Base-by-base conservation (phyloP, 2,888 invertebrate species). In the Tiphia femorata region DNA sequence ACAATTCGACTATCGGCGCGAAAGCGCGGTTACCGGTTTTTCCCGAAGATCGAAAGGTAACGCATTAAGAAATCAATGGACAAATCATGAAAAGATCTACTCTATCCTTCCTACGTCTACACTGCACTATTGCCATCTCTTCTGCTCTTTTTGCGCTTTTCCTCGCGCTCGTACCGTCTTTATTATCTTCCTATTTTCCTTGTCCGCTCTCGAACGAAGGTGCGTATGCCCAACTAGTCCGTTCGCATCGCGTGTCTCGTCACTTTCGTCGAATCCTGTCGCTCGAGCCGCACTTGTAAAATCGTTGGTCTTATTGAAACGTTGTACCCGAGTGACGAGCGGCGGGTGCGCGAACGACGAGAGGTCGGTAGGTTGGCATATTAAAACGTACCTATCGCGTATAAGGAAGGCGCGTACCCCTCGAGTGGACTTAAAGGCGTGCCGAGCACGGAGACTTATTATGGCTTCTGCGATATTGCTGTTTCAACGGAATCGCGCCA, bases 1-100 rank as follows among this genome's bases (percentile, higher is more conserved):
- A 79, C 79, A 71, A 78, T 81, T 78, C 80, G 80, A 75, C 80
- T 81, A 73, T 80, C 80, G 73, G 80, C 80, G 75, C 80, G 79
- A 81, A 81, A 81, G 72, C 80, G 81, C 75, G 81, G 80, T 57
- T 81, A 80, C 75, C 78, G 81, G 61, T 81, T 81, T 75, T 81
- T 81, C 74, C 81, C 81, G 54, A 80, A 81, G 74, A 80, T 79
- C 73, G 77, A 78, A 76, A 81, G 81, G 81, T 81, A 81, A 81
- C 74, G 43, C 58, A 65, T 12, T 51, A n/a, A 17, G n/a, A 57
- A 49, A 52, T 51, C n/a, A 50, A 57, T 52, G 55, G 60, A 54
- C 42, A 44, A 48, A 57, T 52, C 61, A 49, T 44, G 42, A 41
- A 48, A 37, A 10, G 19, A 37, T 12, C n/a, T n/a, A n/a, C n/a